These are phyloP conservation scores for Scatophagus argus DNA, from an alignment of 2,113 vertebrate genomes.

Conservation along the genomic window DNA sequence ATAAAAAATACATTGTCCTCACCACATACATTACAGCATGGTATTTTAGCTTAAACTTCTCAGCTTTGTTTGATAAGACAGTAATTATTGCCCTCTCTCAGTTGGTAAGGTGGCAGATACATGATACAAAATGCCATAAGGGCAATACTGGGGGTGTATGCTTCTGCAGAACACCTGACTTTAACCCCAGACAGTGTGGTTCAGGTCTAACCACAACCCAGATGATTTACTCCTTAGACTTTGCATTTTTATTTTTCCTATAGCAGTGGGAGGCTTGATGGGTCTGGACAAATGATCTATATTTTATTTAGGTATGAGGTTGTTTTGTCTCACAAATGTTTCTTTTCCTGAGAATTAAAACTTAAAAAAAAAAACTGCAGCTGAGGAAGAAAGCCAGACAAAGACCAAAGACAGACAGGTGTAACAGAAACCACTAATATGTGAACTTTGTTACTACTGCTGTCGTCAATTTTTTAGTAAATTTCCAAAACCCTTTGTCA, in stretches of 20 bases:
- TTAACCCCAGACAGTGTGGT: background rate
- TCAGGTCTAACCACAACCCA: background rate
- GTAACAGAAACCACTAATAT: background rate
- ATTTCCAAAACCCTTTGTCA: no score
- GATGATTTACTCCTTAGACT: background rate
- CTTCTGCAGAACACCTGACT: background rate
- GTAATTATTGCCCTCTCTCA: background rate
- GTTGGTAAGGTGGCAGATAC: background rate
- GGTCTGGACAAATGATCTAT: accelerated
- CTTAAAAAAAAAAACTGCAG: background rate
- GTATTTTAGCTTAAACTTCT: no score
- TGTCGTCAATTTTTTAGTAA: no score
- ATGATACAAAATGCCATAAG: background rate
- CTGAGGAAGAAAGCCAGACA: background rate
- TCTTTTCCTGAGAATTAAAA: conserved; percentile 13
- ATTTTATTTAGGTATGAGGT: background rate
- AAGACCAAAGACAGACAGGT: no score
- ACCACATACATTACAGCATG: no score
- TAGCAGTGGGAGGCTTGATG: background rate
- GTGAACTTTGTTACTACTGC: no score
- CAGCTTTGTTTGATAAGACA: background rate
- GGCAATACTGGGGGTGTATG: background rate
- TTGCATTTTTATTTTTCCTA: background rate
- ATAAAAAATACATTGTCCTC: background rate
- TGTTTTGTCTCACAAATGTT: background rate